Evolutionary conservation across 2,888 invertebrate genomes (phyloP), one percentile per base, ranked within the genome.

Genomic region (Lithosia quadra): DNA sequence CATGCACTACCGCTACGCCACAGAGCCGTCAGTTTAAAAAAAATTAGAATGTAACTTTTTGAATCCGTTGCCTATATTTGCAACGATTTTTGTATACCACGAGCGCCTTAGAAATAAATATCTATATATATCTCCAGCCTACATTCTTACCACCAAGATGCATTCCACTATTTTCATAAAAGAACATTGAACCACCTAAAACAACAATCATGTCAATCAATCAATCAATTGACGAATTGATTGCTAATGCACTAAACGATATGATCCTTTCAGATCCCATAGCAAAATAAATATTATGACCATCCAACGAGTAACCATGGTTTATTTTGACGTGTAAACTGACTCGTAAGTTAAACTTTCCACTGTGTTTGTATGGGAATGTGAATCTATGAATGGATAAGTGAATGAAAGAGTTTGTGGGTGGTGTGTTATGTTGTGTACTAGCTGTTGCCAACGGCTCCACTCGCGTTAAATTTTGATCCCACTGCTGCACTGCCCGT

Each of bases 201-300:
- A 75, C 74, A 77, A 82, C 79, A 82, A 78, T 71, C 79, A 72
- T 64, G 78, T 76, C 82, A 79, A 81, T 80, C 84, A 76, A 81
- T 84, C 88, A 83, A 81, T 84, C 84, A 34, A 79, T 82, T 83
- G 24, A 64, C 39, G 70, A 75, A 67, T 76, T 75, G 66, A 66
- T 68, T 77, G 77, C 79, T 86, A 87, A 87, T 87, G 86, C 80
- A 81, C 79, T 81, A 74, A 61, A 79, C 73, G 66, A 72, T 74
- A 84, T 85, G 86, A 86, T 87, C 85, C 84, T 77, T 86, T 87
- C 81, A 74, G 39, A 71, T 65, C 72, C 18, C 63, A 57, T 64
- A 75, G 5, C 63, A 78, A 81, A 76, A 81, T 74, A 83, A 85
- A 86, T 86, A 84, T 86, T 86, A 80, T 86, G 86, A 86, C 78